These are phyloP conservation scores for Gnathonemus longibarbis DNA, from an alignment of 2,113 vertebrate species.

Conservation along the genomic window DNA sequence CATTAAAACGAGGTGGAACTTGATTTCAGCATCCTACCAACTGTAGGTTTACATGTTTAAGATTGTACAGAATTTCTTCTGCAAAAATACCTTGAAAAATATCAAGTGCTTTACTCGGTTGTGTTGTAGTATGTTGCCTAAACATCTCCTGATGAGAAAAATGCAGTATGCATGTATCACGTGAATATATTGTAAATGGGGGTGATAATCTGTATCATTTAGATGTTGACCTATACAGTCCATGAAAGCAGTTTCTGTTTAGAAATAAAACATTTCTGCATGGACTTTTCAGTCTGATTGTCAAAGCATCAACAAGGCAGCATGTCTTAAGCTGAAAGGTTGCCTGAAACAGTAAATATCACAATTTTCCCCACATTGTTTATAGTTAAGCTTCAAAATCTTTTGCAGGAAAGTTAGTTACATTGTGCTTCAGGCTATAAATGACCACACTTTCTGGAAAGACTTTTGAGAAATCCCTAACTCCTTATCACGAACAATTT, in stretches of 20 bases:
- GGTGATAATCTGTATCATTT: neutral
- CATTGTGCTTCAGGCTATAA: neutral
- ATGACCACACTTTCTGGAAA: neutral
- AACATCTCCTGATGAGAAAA: neutral
- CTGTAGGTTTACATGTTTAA: neutral
- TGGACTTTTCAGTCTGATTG: neutral
- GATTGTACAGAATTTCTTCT: neutral
- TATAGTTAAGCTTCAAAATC: neutral
- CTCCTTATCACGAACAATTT: neutral
- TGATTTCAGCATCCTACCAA: neutral
- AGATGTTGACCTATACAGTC: neutral
- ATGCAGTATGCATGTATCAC: neutral
- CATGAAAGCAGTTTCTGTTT: neutral
- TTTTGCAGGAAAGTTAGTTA: neutral
- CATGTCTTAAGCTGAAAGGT: neutral
- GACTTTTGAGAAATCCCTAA: neutral
- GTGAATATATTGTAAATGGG: neutral
- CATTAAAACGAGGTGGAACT: neutral
- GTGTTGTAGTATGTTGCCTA: neutral
- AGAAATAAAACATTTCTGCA: neutral
- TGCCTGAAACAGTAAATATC: neutral
- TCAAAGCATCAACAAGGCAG: neutral
- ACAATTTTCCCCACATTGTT: neutral
- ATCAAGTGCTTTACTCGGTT: neutral
- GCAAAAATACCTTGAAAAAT: neutral